Evolutionary conservation across 2,888 invertebrate genomes (phyloP).

Genomic region (Apamea monoglypha): DNA sequence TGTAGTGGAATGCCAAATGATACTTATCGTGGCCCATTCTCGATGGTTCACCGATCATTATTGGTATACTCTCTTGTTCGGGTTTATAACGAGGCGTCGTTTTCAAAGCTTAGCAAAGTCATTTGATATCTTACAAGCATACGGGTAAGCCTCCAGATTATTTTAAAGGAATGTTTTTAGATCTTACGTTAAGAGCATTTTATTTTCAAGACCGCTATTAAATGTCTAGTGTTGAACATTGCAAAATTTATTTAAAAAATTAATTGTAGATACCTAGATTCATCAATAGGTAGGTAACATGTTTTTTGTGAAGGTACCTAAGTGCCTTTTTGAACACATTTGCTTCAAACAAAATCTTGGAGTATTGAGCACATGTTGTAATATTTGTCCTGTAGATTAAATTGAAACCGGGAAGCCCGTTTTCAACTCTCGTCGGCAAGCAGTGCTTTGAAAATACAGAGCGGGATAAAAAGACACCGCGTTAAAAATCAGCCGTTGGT

Average conservation of each 20-base stretch:
- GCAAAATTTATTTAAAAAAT: too few relatives aligned
- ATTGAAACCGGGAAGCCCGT: neutral
- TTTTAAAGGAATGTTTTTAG: too few relatives aligned
- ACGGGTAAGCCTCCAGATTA: too few relatives aligned
- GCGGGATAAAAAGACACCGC: neutral
- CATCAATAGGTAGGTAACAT: too few relatives aligned
- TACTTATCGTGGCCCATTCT: neutral
- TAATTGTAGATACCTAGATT: too few relatives aligned
- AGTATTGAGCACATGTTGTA: neutral
- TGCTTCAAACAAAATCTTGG: neutral
- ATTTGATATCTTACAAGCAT: neutral
- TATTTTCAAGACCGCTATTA: too few relatives aligned
- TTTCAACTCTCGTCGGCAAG: neutral
- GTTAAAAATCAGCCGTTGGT: neutral
- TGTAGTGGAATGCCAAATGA: too few relatives aligned
- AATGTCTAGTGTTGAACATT: too few relatives aligned
- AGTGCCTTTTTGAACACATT: neutral
- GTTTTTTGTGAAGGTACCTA: too few relatives aligned
- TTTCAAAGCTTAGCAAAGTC: neutral
- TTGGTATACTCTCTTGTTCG: neutral
- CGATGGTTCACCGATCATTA: neutral
- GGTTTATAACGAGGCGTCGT: neutral
- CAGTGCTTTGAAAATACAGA: neutral
- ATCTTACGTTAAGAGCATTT: too few relatives aligned
- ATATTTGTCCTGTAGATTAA: neutral